Evolutionary conservation across 2,888 invertebrate genomes (phyloP), one percentile per base, ranked within the genome.

Genomic region (Synanthedon formicaeformis): DNA sequence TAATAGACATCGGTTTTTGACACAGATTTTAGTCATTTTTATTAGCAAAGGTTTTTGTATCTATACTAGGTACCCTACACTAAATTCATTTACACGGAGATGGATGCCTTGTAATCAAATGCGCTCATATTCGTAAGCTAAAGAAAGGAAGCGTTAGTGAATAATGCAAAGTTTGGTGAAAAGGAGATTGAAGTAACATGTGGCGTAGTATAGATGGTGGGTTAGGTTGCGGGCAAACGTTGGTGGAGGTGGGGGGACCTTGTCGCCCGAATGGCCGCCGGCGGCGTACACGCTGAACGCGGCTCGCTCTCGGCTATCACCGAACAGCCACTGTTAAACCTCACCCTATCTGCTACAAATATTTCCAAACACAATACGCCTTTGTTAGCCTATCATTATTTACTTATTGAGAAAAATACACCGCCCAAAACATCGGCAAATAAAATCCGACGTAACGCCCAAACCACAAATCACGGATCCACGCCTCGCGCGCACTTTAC

Each of bases 221-320:
- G 41, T 41, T 41, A 13, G 13, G 45, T 45, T 45, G 45, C 45
- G 45, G 34, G 34, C 10, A 34, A 34, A 10, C 34, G 14, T 5
- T 45, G 45, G 45, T 49, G n/a, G 49, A 49, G 49, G 49, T 14
- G 14, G n/a, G 49, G 49, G 49, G 56, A 55, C 55, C 64, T 57
- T 70, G 75, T 75, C 65, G 62, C 57, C 55, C 63, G 61, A 61
- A 59, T 57, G 60, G 64, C 61, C 61, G 76, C 78, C 75, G 63
- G 65, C 66, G 79, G 80, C 75, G 69, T 73, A 83, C 83, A 85
- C 68, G 81, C 68, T 67, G 60, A 64, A 59, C 64, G 64, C 60
- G 41, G 65, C 59, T 58, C 64, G 75, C 78, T 67, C 63, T 64
- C 67, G 74, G 77, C 75, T 55, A 62, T 71, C 69, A 61, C 62